A percentile compares a stretch with the other conserved stretches of the same genome.
These are phyloP conservation scores for Passer domesticus DNA, from an alignment of 2,113 vertebrate species.

Conservation along the genomic window DNA sequence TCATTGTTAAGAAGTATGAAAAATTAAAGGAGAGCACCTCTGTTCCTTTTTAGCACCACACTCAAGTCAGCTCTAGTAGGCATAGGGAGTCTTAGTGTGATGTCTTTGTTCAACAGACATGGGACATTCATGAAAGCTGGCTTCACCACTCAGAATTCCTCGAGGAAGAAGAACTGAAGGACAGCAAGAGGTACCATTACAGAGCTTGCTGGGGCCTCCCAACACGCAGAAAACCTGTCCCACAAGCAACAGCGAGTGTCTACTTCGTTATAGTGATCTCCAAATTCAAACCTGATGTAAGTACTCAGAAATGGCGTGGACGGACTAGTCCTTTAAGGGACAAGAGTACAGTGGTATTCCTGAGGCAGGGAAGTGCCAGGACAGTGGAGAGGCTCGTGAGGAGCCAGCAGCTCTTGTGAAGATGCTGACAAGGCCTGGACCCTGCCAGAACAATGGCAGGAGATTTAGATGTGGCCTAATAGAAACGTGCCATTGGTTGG, in stretches of 20 bases:
- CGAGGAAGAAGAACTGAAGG: not conserved
- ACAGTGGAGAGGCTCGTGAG: not conserved
- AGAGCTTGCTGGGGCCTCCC: not conserved
- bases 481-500: not conserved
- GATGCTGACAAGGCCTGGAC: not conserved
- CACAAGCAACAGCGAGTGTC: not conserved
- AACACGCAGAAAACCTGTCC: not conserved
- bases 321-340: not conserved
- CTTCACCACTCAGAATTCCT: not conserved
- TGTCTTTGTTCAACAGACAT: not conserved
- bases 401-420: not conserved
- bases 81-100: not conserved
- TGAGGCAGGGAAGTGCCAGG: not conserved
- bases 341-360: not conserved
- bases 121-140: not conserved
- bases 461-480: not conserved
- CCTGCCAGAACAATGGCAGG: not conserved
- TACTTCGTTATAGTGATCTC: not conserved
- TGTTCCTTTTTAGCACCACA: not conserved
- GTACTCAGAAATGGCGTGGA: not conserved
- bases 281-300: not conserved
- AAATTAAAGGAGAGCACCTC: not conserved
- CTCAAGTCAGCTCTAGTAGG: not conserved
- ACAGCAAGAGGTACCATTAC: slow-evolving; percentile 1
- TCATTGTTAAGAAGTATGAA: not conserved